Percentiles rank a stretch among this genome's conserved stretches.
Evolutionary conservation across 2,888 invertebrate species (phyloP).

Genomic region (Tholera decimalis): DNA sequence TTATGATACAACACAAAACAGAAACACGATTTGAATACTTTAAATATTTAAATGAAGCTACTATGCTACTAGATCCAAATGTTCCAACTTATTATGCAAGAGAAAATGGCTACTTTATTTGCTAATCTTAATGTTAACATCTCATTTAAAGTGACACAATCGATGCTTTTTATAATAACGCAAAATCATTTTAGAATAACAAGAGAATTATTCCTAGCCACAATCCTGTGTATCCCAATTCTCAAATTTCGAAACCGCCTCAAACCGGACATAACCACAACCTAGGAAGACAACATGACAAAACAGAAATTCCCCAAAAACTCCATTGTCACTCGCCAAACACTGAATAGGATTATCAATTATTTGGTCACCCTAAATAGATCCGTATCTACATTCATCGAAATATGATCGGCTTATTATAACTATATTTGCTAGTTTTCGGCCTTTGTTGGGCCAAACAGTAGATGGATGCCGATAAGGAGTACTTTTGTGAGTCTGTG

Average conservation of each 20-base stretch:
- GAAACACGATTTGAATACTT: constrained; percentile 11
- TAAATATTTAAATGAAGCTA: constrained; percentile 51
- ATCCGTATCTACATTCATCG: constrained; percentile 78
- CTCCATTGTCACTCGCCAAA: constrained; percentile 76
- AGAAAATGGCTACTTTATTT: constrained; percentile 40
- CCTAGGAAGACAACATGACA: constrained; percentile 67
- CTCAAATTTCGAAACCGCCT: constrained; percentile 54
- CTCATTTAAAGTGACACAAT: constrained; percentile 42
- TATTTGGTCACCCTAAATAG: constrained; percentile 84
- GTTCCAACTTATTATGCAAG: constrained; percentile 26
- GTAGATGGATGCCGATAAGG: constrained; percentile 66
- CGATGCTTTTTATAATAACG: constrained; percentile 14
- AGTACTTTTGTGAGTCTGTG: constrained; percentile 62
- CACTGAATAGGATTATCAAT: constrained; percentile 82
- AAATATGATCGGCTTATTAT: constrained; percentile 89
- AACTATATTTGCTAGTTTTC: constrained; percentile 88
- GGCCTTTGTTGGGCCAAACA: constrained; percentile 75
- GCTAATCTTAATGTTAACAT: constrained; percentile 49
- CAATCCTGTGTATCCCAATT: constrained; percentile 22
- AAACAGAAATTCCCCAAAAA: constrained; percentile 69
- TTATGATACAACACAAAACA: constrained; percentile 14
- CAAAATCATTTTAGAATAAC: constrained; percentile 40
- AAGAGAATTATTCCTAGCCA: constrained; percentile 27
- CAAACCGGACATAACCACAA: constrained; percentile 64
- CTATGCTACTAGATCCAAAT: constrained; percentile 41